Evolutionary conservation across 2,113 vertebrate species (phyloP).

Genomic region (Pelobates fuscus): DNA sequence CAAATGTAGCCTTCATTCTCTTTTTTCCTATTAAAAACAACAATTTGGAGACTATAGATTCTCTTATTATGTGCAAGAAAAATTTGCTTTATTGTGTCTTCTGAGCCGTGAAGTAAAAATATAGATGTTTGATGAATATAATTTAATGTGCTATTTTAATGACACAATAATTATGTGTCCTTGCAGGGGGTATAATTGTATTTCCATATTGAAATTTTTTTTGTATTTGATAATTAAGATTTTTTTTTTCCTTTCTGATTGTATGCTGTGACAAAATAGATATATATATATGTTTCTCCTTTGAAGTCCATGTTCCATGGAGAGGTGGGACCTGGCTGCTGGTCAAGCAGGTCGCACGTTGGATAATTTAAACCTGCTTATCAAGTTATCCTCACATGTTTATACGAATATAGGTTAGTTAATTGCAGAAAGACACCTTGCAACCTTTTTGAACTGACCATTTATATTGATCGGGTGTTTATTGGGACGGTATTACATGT

Average conservation of each 20-base stretch:
- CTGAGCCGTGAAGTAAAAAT: constrained; percentile 52
- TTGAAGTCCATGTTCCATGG: no score
- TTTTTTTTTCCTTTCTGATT: constrained; percentile 1
- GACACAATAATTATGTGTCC: constrained; percentile 52
- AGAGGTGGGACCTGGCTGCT: no score
- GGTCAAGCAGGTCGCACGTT: no score
- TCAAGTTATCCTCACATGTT: no score
- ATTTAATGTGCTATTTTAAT: constrained; percentile 62
- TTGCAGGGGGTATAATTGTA: constrained; percentile 45
- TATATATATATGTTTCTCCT: no score
- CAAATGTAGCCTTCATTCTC: constrained; percentile 60
- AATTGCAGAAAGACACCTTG: no score
- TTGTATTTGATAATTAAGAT: constrained; percentile 11
- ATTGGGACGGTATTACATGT: no score
- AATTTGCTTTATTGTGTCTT: constrained; percentile 57
- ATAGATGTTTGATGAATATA: constrained; percentile 61
- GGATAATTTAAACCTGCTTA: no score
- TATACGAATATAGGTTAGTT: no score
- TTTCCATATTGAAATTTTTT: constrained; percentile 37
- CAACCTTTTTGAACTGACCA: no score
- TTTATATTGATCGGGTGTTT: no score
- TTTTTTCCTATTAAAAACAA: constrained; percentile 55
- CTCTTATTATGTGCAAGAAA: constrained; percentile 65
- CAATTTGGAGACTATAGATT: constrained; percentile 49
- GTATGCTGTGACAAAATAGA: no score